phyloP scores from a whole-genome alignment of 2,888 invertebrate species.

The Furcula furcula region DNA sequence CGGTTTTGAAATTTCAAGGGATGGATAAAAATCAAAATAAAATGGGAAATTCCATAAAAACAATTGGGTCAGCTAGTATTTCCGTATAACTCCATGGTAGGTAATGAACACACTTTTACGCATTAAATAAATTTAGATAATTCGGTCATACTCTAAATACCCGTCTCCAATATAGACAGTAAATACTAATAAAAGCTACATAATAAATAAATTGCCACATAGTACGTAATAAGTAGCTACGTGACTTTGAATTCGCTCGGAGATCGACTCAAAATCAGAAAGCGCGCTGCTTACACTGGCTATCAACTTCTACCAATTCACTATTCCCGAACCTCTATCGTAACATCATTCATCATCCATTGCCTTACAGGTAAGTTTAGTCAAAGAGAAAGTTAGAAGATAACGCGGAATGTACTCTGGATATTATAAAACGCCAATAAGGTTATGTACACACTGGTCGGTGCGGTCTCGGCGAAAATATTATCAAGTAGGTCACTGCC shows the following conservation, averaged over 20 bases:
- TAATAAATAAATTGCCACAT: slow-evolving; percentile 61
- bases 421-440: slow-evolving; percentile 41
- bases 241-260: slow-evolving; percentile 64
- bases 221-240: slow-evolving; percentile 68
- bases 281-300: slow-evolving; percentile 64
- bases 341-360: slow-evolving; percentile 28
- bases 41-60: no score
- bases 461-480: slow-evolving; percentile 59
- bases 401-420: slow-evolving; percentile 28
- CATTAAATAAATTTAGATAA: background rate
- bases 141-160: slow-evolving; percentile 17
- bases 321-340: slow-evolving; percentile 13
- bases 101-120: no score
- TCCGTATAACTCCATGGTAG: no score
- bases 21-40: no score
- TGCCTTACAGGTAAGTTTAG: slow-evolving; percentile 13
- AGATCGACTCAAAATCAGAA: slow-evolving; percentile 75
- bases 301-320: slow-evolving; percentile 22
- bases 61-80: no score
- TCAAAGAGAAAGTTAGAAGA: slow-evolving; percentile 26
- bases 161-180: slow-evolving; percentile 26
- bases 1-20: no score
- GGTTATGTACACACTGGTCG: slow-evolving; percentile 60
- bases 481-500: slow-evolving; percentile 76
- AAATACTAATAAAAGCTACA: slow-evolving; percentile 41